Base-by-base conservation (phyloP, 92 coral and sea anemone genomes). In the Paramuricea clavata region DNA sequence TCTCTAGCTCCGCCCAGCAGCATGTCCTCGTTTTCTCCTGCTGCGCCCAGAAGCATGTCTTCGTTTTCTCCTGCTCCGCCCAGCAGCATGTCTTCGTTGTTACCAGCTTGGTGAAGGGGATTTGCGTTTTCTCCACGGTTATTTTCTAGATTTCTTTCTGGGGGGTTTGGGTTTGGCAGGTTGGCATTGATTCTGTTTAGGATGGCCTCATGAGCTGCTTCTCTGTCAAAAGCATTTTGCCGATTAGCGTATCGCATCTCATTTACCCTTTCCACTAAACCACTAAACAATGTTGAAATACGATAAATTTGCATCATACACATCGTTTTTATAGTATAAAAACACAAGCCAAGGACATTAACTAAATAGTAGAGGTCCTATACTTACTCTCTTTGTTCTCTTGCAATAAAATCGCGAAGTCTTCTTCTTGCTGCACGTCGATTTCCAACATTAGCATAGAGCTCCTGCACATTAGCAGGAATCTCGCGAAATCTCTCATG, bases 201-300 rank as follows among this genome's bases (percentile, higher is more conserved):
- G 39, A 68, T 68, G n/a, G 74, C 74, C 41, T 5, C 33, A 28
- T 68, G 33, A 4, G 74, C 74, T 17, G 74, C 74, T 30, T 68
- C 74, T 69, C 76, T 69, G 21, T 69, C 76, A 33, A 33, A 69
- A 15, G 76, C 76, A 69, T 69, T 69, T 32, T 27, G 43, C 1
- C 43, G 76, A 69, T 33, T 33, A 34, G 76, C 76, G 43, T 69
- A 69, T 69, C 76, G 43, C 76, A 69, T 69, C 47, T 69, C 76
- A 69, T 69, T 69, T 41, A 69, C 76, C 76, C 76, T 69, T 11
- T 69, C 76, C 44, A 69, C 15, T 69, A 69, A 69, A 34, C 44
- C 76, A 69, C 76, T 69, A 41, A 64, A 64, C 44, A 39, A 39
- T 39, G 44, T 39, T 39, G 44, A 39, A 39, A 39, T 39, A 39